Evolutionary conservation across 2,797 vertebrate genomes (phyloP).

Genomic region (Limnodromus scolopaceus): DNA sequence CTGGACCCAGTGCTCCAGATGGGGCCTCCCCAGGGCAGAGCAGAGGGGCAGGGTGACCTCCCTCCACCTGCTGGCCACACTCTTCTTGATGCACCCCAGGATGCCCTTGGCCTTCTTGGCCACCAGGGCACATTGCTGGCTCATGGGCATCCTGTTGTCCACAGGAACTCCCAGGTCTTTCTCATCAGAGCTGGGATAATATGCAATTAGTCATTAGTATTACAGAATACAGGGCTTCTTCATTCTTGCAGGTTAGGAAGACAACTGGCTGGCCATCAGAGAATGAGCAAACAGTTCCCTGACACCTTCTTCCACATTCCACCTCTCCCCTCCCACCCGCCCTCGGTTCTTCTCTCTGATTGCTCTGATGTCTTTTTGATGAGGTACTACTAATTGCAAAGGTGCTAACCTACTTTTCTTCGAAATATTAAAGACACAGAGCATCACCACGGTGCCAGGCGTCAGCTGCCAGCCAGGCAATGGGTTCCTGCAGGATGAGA

Average conservation of each 20-base stretch:
- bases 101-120: no score
- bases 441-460: accelerated
- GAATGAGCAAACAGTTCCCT: not conserved
- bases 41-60: no score
- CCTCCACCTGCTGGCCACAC: no score
- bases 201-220: not conserved
- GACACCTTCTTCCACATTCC: not conserved
- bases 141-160: no score
- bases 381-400: not conserved
- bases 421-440: not conserved
- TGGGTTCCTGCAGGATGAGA: not conserved
- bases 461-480: not conserved
- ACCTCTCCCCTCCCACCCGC: not conserved
- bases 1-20: no score
- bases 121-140: no score
- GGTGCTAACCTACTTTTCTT: not conserved
- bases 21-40: no score
- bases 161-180: no score
- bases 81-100: no score
- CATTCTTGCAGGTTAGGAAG: not conserved
- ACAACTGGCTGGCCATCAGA: not conserved
- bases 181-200: no score
- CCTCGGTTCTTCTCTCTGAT: not conserved
- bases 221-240: not conserved
- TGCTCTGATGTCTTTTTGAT: not conserved